phyloP scores from a whole-genome alignment of 2,113 vertebrate species.

The Isurus oxyrinchus region DNA sequence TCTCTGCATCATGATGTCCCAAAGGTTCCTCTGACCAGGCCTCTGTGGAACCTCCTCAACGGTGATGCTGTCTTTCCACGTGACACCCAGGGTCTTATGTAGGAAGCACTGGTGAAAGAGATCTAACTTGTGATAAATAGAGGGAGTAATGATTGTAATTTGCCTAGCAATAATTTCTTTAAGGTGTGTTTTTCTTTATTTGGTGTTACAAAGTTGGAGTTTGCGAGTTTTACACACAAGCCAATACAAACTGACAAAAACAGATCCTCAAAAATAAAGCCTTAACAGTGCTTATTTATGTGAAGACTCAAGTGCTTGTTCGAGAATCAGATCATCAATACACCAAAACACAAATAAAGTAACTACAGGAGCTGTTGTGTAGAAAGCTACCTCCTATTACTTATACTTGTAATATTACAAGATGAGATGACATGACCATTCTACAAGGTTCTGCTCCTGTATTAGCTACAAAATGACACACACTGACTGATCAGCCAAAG shows the following conservation, averaged over 20 bases:
- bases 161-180: not conserved
- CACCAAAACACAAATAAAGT: not conserved
- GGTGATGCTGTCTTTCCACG: too few species aligned
- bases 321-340: not conserved
- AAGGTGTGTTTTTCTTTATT: not conserved
- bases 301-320: not conserved
- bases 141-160: not conserved
- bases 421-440: not conserved
- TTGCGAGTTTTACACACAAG: not conserved
- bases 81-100: too few species aligned
- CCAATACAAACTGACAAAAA: not conserved
- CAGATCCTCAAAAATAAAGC: not conserved
- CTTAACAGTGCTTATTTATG: not conserved
- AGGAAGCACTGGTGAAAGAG: too few species aligned
- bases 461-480: not conserved
- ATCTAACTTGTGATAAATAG: too few species aligned
- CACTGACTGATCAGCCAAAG: not conserved
- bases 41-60: too few species aligned
- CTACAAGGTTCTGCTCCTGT: not conserved
- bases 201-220: not conserved
- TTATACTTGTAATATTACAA: not conserved
- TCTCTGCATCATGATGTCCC: too few species aligned
- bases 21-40: too few species aligned
- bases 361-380: not conserved
- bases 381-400: not conserved